These are phyloP conservation scores for Helicoverpa armigera DNA, from an alignment of 1,140 invertebrate genomes.

Conservation along the genomic window DNA sequence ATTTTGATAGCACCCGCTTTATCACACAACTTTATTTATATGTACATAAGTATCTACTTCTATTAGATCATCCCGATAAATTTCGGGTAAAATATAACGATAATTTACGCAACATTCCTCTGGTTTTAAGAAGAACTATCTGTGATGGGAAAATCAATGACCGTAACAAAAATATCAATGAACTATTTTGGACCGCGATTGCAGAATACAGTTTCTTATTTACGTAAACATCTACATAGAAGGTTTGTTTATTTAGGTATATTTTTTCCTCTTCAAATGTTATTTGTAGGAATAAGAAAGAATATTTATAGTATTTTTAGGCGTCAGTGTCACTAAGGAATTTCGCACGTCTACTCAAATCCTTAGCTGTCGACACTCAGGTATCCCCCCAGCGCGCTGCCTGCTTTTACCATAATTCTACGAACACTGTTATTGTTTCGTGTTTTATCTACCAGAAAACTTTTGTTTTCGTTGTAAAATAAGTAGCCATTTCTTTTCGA, in stretches of 20 bases:
- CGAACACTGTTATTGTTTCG: conserved; percentile 23
- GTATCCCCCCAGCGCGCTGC: conserved; percentile 40
- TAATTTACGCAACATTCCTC: conserved; percentile 32
- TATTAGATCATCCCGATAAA: conserved; percentile 59
- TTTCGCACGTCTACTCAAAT: conserved; percentile 36
- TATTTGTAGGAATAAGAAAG: conserved; percentile 10
- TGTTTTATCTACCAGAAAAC: conserved; percentile 23
- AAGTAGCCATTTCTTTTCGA: neutral
- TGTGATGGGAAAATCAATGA: conserved; percentile 29
- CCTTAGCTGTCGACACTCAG: conserved; percentile 33
- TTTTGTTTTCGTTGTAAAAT: neutral
- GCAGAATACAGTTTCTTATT: neutral
- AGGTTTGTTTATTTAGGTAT: conserved; percentile 14
- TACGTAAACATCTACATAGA: conserved; percentile 17
- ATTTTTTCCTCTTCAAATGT: conserved; percentile 6
- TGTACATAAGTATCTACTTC: conserved; percentile 62
- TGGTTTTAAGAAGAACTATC: neutral
- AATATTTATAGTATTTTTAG: conserved; percentile 40
- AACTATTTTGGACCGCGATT: conserved; percentile 8
- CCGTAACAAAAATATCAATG: conserved; percentile 20
- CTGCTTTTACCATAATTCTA: conserved; percentile 44
- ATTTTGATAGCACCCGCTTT: conserved; percentile 72
- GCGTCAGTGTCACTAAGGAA: neutral
- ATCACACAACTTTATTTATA: conserved; percentile 59
- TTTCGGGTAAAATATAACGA: conserved; percentile 45